A percentile compares a stretch with the other conserved stretches of the same genome.
phyloP scores from a whole-genome alignment of 2,888 invertebrate genomes.

The Mimachlamys varia region DNA sequence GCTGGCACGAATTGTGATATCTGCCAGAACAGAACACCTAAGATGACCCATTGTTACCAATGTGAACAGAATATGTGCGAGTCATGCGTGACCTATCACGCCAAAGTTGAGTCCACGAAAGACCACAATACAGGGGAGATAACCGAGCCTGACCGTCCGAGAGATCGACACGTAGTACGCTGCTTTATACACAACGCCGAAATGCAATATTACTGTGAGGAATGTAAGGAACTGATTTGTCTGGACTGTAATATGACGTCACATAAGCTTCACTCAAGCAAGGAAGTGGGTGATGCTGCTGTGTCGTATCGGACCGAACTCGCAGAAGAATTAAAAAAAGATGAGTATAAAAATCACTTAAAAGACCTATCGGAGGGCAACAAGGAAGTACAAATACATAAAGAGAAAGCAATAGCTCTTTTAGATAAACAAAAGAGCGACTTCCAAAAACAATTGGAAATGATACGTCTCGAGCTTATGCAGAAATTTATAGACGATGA shows the following conservation, averaged over 20 bases:
- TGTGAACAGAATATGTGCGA: not conserved
- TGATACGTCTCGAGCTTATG: not conserved
- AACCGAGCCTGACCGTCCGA: not conserved
- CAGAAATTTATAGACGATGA: not conserved
- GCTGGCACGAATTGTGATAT: not conserved
- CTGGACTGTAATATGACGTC: constrained; percentile 11
- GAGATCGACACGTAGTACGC: not conserved
- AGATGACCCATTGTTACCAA: not conserved
- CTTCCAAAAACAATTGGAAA: not conserved
- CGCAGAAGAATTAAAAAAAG: not conserved
- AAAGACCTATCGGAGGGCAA: not conserved
- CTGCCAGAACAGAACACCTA: not conserved
- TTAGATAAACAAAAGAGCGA: not conserved
- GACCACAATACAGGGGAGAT: not conserved
- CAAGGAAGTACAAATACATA: not conserved
- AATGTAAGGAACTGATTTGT: constrained; percentile 19
- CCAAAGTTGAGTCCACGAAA: not conserved
- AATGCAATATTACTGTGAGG: constrained; percentile 7
- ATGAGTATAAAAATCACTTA: not conserved
- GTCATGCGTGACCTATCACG: not conserved
- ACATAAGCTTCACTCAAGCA: not conserved
- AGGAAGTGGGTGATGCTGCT: constrained; percentile 9
- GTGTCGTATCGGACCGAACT: not conserved
- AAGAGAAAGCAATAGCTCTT: not conserved
- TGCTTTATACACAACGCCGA: not conserved